Conservation (phyloP, 2,888 invertebrate genomes). For the Lepidochrysops patricia region DNA sequence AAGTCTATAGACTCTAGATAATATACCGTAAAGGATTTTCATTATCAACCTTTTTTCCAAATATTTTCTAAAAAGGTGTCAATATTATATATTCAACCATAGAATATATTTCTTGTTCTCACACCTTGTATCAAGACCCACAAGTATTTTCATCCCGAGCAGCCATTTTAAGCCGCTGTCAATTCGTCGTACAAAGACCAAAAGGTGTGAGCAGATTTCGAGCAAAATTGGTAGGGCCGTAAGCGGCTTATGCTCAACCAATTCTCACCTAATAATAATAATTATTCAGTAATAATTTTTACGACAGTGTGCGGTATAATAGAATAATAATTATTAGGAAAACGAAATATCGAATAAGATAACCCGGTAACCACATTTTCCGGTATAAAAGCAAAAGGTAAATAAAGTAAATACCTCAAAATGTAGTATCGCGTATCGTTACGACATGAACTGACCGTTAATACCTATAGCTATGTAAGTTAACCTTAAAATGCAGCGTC, state of each 20-base stretch:
- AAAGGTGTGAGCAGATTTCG: conserved; percentile 51
- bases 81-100: too few relatives aligned
- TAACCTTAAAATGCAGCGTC: too few relatives aligned
- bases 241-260: conserved; percentile 45
- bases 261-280: background rate
- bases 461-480: too few relatives aligned
- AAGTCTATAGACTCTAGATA: too few relatives aligned
- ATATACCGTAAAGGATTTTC: too few relatives aligned
- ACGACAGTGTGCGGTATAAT: background rate
- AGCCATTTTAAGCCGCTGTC: conserved; percentile 22
- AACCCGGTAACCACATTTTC: background rate
- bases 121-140: background rate
- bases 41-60: too few relatives aligned
- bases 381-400: background rate
- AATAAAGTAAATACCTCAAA: background rate
- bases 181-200: conserved; percentile 36
- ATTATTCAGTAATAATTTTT: background rate
- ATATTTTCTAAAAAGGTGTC: too few relatives aligned
- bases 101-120: too few relatives aligned
- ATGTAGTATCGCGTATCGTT: too few relatives aligned
- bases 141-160: background rate
- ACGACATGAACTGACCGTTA: too few relatives aligned
- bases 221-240: conserved; percentile 52
- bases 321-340: too few relatives aligned
- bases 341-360: too few relatives aligned